These are phyloP conservation scores for Apostichopus californicus DNA, from an alignment of 35 echinoderm and acorn worm genomes.

Conservation along the genomic window DNA sequence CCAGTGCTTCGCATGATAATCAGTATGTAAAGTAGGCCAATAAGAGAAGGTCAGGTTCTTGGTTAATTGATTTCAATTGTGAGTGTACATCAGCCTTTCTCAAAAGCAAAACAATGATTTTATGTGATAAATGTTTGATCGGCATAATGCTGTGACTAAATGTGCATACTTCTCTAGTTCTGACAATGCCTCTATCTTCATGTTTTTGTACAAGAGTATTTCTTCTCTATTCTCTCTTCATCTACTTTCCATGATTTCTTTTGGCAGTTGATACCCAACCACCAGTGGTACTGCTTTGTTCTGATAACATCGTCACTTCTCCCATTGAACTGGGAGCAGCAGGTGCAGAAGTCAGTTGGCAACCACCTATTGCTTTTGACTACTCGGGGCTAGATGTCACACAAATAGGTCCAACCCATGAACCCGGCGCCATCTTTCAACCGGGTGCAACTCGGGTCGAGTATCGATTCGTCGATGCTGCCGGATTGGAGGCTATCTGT, in stretches of 20 bases:
- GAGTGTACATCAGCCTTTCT: too few relatives aligned
- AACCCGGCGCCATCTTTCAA: conserved; percentile 44
- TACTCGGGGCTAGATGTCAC: not conserved
- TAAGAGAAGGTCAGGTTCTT: too few relatives aligned
- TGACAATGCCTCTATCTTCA: not conserved
- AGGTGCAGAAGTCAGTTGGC: not conserved
- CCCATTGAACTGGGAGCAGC: conserved; percentile 28
- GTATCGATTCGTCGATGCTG: conserved; percentile 67
- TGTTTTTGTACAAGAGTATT: too few relatives aligned
- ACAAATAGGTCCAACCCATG: not conserved
- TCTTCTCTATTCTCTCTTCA: too few relatives aligned
- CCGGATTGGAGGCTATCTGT: conserved; percentile 38
- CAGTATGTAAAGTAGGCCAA: too few relatives aligned
- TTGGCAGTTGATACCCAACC: conserved; percentile 43
- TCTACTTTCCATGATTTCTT: not conserved
- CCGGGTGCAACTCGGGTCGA: conserved; percentile 62
- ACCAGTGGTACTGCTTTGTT: not conserved
- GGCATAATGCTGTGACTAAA: not conserved
- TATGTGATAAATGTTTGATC: not conserved
- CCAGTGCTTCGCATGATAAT: too few relatives aligned
- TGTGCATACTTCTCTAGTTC: not conserved
- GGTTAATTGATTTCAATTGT: too few relatives aligned
- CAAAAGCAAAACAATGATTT: too few relatives aligned
- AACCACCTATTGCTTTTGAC: not conserved
- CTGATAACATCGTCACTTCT: not conserved